Conservation (phyloP, 2,113 vertebrate genomes). For the Coracopsis vasa region DNA sequence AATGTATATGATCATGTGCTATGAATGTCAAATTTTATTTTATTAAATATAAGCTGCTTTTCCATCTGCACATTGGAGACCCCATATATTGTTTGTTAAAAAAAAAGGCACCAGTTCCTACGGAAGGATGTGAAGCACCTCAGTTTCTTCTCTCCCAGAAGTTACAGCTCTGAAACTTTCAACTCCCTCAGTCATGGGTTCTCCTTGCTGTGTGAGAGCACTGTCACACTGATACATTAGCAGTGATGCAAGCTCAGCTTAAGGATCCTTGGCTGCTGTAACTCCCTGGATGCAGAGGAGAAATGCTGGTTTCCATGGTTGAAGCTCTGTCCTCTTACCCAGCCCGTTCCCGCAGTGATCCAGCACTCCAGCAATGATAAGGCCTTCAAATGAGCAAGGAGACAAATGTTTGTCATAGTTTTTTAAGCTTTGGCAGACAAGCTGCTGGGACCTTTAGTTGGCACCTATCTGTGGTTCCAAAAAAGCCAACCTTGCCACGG, state of each 20-base stretch:
- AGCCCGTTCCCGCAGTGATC: background rate
- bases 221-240: background rate
- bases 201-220: background rate
- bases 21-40: conserved; percentile 59
- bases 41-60: conserved; percentile 67
- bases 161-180: background rate
- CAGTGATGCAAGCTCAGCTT: fast-evolving
- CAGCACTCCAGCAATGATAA: background rate
- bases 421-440: conserved; percentile 48
- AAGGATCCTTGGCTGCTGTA: fast-evolving
- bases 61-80: conserved; percentile 45
- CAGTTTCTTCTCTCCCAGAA: background rate
- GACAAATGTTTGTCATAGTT: conserved; percentile 35
- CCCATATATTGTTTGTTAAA: conserved; percentile 55
- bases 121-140: background rate
- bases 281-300: background rate
- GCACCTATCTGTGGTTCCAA: conserved; percentile 56
- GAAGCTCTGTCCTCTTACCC: background rate
- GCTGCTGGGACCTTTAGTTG: conserved; percentile 46
- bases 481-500: conserved; percentile 48
- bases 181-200: fast-evolving
- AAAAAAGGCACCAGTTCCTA: background rate
- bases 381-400: conserved; percentile 54
- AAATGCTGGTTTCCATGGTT: background rate
- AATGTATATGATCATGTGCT: conserved; percentile 50